Base-by-base conservation (phyloP, 2,113 vertebrate genomes). In the Perca fluviatilis region DNA sequence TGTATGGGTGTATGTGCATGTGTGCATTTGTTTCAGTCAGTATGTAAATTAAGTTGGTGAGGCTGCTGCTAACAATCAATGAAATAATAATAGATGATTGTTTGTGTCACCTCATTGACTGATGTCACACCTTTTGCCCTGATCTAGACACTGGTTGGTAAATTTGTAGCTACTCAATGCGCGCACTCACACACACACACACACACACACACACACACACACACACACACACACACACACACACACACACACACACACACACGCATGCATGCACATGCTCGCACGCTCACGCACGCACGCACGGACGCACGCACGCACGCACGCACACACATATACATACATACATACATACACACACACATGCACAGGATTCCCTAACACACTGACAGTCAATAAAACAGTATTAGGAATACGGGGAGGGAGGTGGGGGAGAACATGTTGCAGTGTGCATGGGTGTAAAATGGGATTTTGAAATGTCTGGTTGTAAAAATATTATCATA, bases 1-100 rank as follows among this genome's bases (percentile, higher is more conserved):
- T 68, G 56, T 16, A 50, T 63, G 56, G 8, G 51, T 16, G 68
- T 33, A 10, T 40, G 43, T 46, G 62, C 12, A 23, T 75, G 62
- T n/a, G 64, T 82, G 78, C 36, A 57, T 78, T 80, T 49, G 6
- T 57, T 46, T 80, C 60, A 56, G 74, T 69, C 53, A 40, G 70
- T 68, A 36, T 40, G 30, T 63, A 50, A 62, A 67, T 67, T 47
- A 30, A 46, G 51, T 65, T 36, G 57, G 58, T n/a, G 46, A 63
- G 65, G 43, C 11, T n/a, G 15, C 30, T 7, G 51, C 40, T 58
- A 61, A 82, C 79, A 86, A 81, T 86, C 63, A 76, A 23, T 74
- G 64, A 88, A 71, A 71, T 93, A 82, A 86, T 79, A 30, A 87
- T 30, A 46, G 56, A 51, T 64, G 58, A 61, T 88, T 87, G 86